phyloP scores from a whole-genome alignment of 2,797 vertebrate genomes.

The Manis javanica region DNA sequence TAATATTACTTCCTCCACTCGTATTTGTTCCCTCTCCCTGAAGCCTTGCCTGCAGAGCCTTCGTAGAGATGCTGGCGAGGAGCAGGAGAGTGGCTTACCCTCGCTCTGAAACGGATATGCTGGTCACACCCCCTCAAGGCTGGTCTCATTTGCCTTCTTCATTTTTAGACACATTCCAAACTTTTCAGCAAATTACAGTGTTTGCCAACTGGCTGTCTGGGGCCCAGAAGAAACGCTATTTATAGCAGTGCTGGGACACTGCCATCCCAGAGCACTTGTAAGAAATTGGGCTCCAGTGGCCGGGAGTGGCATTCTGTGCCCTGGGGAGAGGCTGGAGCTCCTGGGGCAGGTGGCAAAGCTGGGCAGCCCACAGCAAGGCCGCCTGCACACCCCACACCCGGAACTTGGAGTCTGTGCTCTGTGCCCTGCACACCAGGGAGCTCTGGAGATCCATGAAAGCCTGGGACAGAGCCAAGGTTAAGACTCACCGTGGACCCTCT shows the following conservation, averaged over 20 bases:
- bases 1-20: background rate
- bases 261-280: slow-evolving; percentile 69
- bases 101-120: slow-evolving; percentile 65
- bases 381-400: background rate
- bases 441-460: background rate
- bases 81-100: background rate
- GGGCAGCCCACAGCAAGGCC: slow-evolving; percentile 31
- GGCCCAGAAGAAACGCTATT: slow-evolving; percentile 67
- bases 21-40: background rate
- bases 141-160: slow-evolving; percentile 74
- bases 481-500: background rate
- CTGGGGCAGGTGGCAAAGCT: background rate
- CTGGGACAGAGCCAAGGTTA: background rate
- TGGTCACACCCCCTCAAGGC: background rate
- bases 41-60: background rate
- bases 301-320: slow-evolving; percentile 51
- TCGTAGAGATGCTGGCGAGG: background rate
- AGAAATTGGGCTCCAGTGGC: slow-evolving; percentile 72
- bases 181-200: slow-evolving; percentile 81
- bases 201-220: slow-evolving; percentile 81
- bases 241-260: slow-evolving; percentile 63
- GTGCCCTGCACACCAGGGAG: background rate
- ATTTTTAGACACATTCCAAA: slow-evolving; percentile 73
- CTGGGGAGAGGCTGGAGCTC: background rate
- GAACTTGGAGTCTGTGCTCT: background rate